Base-by-base conservation (phyloP, 1,140 invertebrate genomes). In the Bombus vancouverensis region DNA sequence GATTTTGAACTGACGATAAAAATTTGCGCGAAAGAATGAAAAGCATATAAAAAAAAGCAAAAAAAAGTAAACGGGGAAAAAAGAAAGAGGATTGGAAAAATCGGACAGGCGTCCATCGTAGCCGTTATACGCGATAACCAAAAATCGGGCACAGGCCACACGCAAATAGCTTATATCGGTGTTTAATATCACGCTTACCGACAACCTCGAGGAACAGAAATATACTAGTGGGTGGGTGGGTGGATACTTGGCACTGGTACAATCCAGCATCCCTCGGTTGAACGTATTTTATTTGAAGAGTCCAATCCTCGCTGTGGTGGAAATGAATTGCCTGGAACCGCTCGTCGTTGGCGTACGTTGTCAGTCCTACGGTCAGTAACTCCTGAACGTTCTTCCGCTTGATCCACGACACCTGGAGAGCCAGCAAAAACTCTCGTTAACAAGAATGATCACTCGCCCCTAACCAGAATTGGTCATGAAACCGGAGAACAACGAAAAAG, bases 181-280 rank as follows among this genome's bases (percentile, higher is more conserved):
- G 84, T 66, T 85, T 85, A 81, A 85, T 85, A 90, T 92, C 91
- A 89, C 89, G 95, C 97, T 97, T 95, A 98, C 98, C 98, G 84
- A 98, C 97, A 85, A 98, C 97, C 93, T 97, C 97, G 84, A 98
- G 96, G 87, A 96, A 96, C 77, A 98, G 94, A 95, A 98, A 98
- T 95, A 98, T 97, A 94, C 97, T 98, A 34, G 97, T 97, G 81
- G 98, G 97, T 74, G 98, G 98, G 95, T 98, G 97, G 42, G 97
- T 98, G 44, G 97, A 98, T 28, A 98, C 97, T 96, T 98, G 98
- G 94, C 98, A 98, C 94, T 98, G 98, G 94, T 98, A 98, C 78
- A 96, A 94, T 47, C 98, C 98, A 32, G 97, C 97, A 94, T 98
- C 98, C 83, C 97, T 96, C 88, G 96, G 96, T 92, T 98, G 97